These are phyloP conservation scores for Hoplodrina blanda DNA, from an alignment of 2,888 invertebrate genomes.

Conservation along the genomic window DNA sequence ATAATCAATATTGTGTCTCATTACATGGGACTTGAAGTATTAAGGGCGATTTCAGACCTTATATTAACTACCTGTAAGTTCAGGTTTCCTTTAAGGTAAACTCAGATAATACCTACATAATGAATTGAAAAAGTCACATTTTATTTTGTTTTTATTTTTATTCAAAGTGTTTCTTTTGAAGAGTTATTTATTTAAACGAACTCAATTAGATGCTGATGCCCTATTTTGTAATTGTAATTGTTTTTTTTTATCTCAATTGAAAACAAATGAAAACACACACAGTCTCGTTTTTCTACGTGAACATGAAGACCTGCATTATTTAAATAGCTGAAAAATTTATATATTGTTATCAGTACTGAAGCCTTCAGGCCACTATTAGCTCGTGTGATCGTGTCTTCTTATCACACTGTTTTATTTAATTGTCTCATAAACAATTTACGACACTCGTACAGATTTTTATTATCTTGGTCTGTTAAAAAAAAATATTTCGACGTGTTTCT, in stretches of 20 bases:
- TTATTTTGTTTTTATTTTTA: too few species aligned
- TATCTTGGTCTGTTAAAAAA: background rate
- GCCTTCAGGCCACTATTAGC: slow-evolving; percentile 40
- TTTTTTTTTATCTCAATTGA: background rate
- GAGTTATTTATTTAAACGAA: too few species aligned
- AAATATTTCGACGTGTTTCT: background rate
- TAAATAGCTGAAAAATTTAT: slow-evolving; percentile 45
- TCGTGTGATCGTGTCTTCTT: slow-evolving; percentile 34
- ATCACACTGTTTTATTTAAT: slow-evolving; percentile 39
- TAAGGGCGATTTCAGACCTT: too few species aligned
- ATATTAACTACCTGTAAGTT: too few species aligned
- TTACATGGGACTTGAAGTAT: too few species aligned
- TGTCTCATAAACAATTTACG: slow-evolving; percentile 16
- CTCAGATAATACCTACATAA: too few species aligned
- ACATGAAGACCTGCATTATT: slow-evolving; percentile 44
- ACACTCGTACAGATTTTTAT: slow-evolving; percentile 1
- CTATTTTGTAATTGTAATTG: too few species aligned
- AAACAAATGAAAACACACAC: background rate
- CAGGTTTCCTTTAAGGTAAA: too few species aligned
- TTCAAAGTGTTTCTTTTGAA: too few species aligned
- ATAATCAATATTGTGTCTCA: too few species aligned
- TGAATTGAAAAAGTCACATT: too few species aligned
- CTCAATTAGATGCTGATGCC: too few species aligned
- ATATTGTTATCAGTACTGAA: slow-evolving; percentile 50
- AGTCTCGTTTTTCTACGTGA: slow-evolving; percentile 4